Base-by-base conservation (phyloP, 1,140 invertebrate species). In the Drosophila parabipectinata region DNA sequence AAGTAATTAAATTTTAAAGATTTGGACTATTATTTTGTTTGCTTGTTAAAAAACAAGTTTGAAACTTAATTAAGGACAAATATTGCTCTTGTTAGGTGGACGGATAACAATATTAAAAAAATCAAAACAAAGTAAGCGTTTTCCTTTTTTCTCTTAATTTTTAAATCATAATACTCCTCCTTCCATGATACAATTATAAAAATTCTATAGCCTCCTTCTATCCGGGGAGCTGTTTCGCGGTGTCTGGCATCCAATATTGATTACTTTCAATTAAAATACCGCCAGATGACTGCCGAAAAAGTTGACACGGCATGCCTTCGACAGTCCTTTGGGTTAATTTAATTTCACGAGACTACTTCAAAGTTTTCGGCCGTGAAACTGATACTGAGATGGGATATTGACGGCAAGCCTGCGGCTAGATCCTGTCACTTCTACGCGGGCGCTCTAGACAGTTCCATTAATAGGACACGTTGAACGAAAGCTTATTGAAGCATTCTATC, bases 251-350 rank as follows among this genome's bases (percentile, higher is more conserved):
- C 69, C 47, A 37, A 66, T 79, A 87, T 87, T 88, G 82, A 87
- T 87, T 87, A 79, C 78, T 72, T 87, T 87, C 83, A 87, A 87
- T 87, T 87, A 87, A 87, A 87, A 88, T 82, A 68, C 82, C 75
- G 45, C 71, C 83, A 76, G 59, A 62, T 82, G 64, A 58, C 73
- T 81, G 60, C 51, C 53, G 48, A 66, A 77, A 76, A 85, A 59
- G 80, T 79, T 66, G 81, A 73, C 63, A 64, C 60, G 81, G 64
- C 78, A 62, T 78, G 81, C 78, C 74, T 75, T 75, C 60, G 72
- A 60, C 73, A 68, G 74, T 82, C 78, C 74, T 78, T 75, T 87
- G 81, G 80, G 77, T 88, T 85, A 85, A 85, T 85, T 85, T 78
- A 87, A 85, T 87, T 85, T 88, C 41, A 45, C 24, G 47, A 76